phyloP scores from a whole-genome alignment of 2,888 invertebrate species.

The Steromphala cineraria region DNA sequence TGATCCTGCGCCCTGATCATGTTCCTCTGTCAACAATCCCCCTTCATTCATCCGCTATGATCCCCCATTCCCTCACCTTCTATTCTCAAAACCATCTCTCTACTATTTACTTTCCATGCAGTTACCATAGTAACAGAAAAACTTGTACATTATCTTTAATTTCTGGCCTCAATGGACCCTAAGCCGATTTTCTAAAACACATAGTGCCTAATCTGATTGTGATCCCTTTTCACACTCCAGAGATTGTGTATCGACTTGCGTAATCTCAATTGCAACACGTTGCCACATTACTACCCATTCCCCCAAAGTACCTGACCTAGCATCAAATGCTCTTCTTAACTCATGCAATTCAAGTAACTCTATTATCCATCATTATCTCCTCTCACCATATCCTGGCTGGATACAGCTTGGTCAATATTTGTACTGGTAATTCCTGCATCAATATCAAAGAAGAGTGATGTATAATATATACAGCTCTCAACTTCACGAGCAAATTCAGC shows the following conservation, averaged over 20 bases:
- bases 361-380: background rate
- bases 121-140: background rate
- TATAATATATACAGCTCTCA: no score
- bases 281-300: background rate
- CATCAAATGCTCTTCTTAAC: background rate
- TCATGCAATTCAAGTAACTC: background rate
- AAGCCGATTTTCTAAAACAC: conserved; percentile 8
- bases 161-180: background rate
- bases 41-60: background rate
- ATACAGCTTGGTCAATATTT: no score
- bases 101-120: background rate
- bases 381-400: no score
- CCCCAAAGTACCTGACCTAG: background rate
- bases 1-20: background rate
- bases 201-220: background rate
- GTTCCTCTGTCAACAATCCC: background rate
- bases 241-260: background rate
- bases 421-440: no score
- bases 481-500: no score
- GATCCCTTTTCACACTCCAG: background rate
- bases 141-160: background rate
- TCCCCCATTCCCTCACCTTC: background rate
- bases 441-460: no score
- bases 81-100: background rate
- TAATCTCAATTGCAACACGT: background rate